These are phyloP conservation scores for Paramormyrops kingsleyae DNA, from an alignment of 2,113 vertebrate genomes.

Conservation along the genomic window DNA sequence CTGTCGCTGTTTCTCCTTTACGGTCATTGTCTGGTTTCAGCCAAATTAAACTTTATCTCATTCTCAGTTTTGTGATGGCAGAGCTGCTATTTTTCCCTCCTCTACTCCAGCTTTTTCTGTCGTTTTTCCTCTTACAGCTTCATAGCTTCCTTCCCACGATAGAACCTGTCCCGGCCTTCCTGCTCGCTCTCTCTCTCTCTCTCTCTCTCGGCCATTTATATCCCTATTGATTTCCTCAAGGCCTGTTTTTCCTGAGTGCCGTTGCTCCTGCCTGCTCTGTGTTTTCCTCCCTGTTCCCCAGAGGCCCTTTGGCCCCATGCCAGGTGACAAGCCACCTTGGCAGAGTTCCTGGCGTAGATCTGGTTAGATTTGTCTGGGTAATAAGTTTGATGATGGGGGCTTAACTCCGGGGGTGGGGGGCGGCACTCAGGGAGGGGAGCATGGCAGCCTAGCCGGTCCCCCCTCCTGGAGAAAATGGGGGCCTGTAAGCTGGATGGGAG, in stretches of 20 bases:
- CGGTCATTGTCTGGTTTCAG: not conserved
- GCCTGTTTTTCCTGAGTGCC: not conserved
- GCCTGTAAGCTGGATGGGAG: conserved; percentile 16
- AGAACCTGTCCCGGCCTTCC: not conserved
- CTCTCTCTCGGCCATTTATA: not conserved
- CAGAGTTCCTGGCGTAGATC: conserved; percentile 22
- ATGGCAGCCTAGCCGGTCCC: not conserved
- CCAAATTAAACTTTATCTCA: not conserved
- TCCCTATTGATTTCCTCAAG: conserved; percentile 1
- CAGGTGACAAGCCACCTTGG: conserved; percentile 32
- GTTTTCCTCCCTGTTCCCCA: not conserved
- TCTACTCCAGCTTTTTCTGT: not conserved
- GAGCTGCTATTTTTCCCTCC: not conserved
- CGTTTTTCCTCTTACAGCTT: not conserved
- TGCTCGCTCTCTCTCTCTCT: not conserved
- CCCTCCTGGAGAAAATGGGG: not conserved
- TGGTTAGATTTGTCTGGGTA: conserved; percentile 17
- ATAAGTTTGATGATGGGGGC: conserved; percentile 23
- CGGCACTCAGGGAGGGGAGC: not conserved
- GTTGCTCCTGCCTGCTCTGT: not conserved
- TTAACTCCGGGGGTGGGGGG: conserved; percentile 11
- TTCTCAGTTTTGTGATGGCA: not conserved
- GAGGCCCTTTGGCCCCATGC: conserved; percentile 21
- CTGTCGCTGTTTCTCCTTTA: not conserved
- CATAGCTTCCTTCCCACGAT: not conserved